phyloP scores from a whole-genome alignment of 2,888 invertebrate genomes.

The Mesodorylaimus sp. region DNA sequence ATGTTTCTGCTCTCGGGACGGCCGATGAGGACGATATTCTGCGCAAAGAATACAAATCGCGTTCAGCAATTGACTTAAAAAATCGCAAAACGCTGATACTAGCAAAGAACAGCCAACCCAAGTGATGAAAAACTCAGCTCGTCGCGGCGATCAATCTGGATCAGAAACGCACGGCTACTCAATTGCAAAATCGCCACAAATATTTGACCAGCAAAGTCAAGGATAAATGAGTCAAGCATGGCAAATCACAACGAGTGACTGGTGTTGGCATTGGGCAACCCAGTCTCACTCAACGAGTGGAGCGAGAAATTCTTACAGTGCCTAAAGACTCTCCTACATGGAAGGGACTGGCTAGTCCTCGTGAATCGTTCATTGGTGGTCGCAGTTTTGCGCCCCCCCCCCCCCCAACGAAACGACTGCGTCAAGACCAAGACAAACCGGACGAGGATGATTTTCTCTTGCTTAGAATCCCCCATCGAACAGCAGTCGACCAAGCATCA shows the following conservation, averaged over 20 bases:
- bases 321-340: too few relatives aligned
- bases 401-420: too few relatives aligned
- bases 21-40: neutral
- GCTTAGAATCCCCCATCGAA: too few relatives aligned
- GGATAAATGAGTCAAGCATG: neutral
- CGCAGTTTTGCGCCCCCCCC: too few relatives aligned
- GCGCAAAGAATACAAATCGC: neutral
- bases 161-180: neutral
- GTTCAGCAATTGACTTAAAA: neutral
- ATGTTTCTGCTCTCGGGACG: neutral
- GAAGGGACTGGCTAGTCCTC: too few relatives aligned
- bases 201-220: neutral
- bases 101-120: neutral
- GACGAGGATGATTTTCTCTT: too few relatives aligned
- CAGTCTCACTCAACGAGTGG: too few relatives aligned
- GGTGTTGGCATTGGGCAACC: too few relatives aligned
- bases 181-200: neutral
- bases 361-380: too few relatives aligned
- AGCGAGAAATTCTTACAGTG: too few relatives aligned
- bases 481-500: too few relatives aligned
- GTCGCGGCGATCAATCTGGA: neutral
- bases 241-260: neutral
- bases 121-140: neutral
- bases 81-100: neutral
- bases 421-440: too few relatives aligned